Percentiles rank a stretch among this genome's conserved stretches.
phyloP scores from a whole-genome alignment of 2,888 invertebrate genomes.

The Drosophila birchii region DNA sequence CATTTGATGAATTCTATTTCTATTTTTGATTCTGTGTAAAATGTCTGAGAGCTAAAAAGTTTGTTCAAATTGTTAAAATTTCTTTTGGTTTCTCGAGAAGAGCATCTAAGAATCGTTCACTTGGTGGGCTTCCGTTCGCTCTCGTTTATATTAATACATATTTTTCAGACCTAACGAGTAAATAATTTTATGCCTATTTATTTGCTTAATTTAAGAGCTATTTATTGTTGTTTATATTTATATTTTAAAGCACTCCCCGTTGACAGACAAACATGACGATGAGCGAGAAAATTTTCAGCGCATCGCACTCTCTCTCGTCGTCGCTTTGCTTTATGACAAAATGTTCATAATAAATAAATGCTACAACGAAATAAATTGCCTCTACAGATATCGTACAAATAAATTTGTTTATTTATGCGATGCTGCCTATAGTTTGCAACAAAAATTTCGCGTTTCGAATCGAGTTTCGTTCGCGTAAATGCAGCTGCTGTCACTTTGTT shows the following conservation, averaged over 20 bases:
- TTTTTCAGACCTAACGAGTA: conserved; percentile 14
- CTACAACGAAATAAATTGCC: conserved; percentile 62
- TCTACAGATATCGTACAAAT: conserved; percentile 50
- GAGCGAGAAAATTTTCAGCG: conserved; percentile 47
- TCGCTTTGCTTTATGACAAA: conserved; percentile 69
- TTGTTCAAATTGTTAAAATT: not conserved
- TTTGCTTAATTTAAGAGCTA: conserved; percentile 50
- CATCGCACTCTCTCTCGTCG: conserved; percentile 40
- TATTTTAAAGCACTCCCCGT: conserved; percentile 43
- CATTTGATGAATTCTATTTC: conserved; percentile 17
- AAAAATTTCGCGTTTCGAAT: conserved; percentile 45
- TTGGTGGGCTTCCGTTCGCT: not conserved
- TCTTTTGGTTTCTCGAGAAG: not conserved
- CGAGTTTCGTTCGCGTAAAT: conserved; percentile 59
- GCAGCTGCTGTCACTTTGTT: conserved; percentile 69
- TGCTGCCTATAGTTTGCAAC: conserved; percentile 68
- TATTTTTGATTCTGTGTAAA: conserved; percentile 10
- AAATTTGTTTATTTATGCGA: conserved; percentile 64
- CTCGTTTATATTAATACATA: conserved; percentile 16
- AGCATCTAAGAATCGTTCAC: not conserved
- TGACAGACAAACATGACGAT: conserved; percentile 68
- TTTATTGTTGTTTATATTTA: conserved; percentile 46
- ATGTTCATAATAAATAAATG: conserved; percentile 71
- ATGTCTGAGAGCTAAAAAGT: conserved; percentile 4
- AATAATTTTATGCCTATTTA: conserved; percentile 43